A percentile compares a stretch with the other conserved stretches of the same genome.
These are phyloP conservation scores for Catostomus latipinnis DNA, from an alignment of 2,797 vertebrate species.

Conservation along the genomic window DNA sequence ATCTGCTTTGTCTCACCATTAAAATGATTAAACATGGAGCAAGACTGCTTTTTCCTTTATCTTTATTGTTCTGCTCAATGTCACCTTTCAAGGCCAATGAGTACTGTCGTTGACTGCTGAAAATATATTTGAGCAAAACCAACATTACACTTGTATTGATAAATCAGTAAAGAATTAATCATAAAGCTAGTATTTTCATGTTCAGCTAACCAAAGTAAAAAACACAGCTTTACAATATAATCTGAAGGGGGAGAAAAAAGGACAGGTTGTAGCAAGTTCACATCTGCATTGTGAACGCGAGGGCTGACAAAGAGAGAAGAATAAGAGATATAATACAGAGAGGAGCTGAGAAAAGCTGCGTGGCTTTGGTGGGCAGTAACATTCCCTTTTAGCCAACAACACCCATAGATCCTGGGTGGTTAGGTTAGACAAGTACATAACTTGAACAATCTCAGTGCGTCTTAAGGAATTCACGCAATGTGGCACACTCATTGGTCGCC, in stretches of 20 bases:
- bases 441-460: constrained; percentile 45
- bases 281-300: constrained; percentile 58
- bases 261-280: constrained; percentile 75
- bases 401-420: constrained; percentile 71
- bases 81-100: constrained; percentile 48
- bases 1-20: too few species aligned
- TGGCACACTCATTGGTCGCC: constrained; percentile 1
- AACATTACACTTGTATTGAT: constrained; percentile 82
- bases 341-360: constrained; percentile 69
- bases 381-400: constrained; percentile 65
- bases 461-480: constrained; percentile 37
- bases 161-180: constrained; percentile 80
- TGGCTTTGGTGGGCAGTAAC: constrained; percentile 59
- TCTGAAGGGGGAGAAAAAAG: constrained; percentile 73
- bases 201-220: constrained; percentile 70
- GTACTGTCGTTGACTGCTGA: constrained; percentile 76
- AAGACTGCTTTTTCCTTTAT: constrained; percentile 85
- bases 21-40: constrained; percentile 61
- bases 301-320: constrained; percentile 22
- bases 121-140: constrained; percentile 85
- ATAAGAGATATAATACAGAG: constrained; percentile 46
- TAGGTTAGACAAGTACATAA: constrained; percentile 66
- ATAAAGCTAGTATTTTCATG: constrained; percentile 58
- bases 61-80: constrained; percentile 86
- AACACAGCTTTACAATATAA: constrained; percentile 82